A percentile compares a stretch with the other conserved stretches of the same genome.
These are phyloP conservation scores for Zaprionus obscuricornis DNA, from an alignment of 2,888 invertebrate genomes.

Conservation along the genomic window DNA sequence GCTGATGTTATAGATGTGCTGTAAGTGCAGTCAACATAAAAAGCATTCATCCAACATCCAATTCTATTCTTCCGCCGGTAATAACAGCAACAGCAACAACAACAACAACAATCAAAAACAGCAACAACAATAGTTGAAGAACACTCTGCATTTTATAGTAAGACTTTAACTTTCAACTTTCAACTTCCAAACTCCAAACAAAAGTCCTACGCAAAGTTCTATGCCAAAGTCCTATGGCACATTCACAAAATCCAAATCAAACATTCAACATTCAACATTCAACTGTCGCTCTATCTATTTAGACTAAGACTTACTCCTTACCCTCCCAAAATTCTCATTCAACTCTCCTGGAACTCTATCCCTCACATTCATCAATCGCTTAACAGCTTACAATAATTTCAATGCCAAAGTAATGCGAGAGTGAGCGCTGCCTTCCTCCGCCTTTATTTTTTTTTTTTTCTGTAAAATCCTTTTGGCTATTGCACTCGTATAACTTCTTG, in stretches of 20 bases:
- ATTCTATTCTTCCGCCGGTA: constrained; percentile 67
- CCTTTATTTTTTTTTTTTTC: no score
- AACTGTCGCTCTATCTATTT: not conserved
- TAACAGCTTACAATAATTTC: constrained; percentile 65
- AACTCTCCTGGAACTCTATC: not conserved
- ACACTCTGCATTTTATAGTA: constrained; percentile 52
- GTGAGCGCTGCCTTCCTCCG: not conserved
- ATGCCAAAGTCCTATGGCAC: no score
- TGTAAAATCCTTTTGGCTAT: no score
- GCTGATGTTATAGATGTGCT: no score
- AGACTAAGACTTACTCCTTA: no score
- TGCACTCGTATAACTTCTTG: constrained; percentile 3
- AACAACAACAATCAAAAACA: constrained; percentile 28
- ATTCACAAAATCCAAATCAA: no score
- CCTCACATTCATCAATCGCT: constrained; percentile 20
- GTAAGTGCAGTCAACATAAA: constrained; percentile 23
- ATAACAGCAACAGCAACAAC: constrained; percentile 55
- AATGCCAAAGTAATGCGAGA: constrained; percentile 45
- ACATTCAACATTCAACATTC: no score
- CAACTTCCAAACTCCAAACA: constrained; percentile 4
- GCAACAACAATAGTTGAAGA: constrained; percentile 46
- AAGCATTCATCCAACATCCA: constrained; percentile 62
- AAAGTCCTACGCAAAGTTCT: no score
- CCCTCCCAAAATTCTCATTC: not conserved
- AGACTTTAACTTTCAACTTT: constrained; percentile 2